Evolutionary conservation across 2,888 invertebrate genomes (phyloP).

Genomic region (Himalopsyche tibetana): DNA sequence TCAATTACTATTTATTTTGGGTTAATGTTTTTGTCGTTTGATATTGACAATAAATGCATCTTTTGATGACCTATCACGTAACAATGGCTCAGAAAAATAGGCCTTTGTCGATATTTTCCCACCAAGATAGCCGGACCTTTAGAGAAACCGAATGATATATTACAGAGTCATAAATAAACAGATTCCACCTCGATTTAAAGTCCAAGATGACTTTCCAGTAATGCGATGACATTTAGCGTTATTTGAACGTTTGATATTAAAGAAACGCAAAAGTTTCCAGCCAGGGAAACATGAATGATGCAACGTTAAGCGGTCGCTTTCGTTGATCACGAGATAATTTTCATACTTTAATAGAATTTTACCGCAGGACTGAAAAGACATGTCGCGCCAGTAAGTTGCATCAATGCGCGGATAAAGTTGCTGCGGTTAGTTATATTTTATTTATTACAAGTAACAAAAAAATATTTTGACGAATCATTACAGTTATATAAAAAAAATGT

Average conservation of each 20-base stretch:
- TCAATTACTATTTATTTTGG: too few species aligned
- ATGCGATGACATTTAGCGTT: slow-evolving; percentile 12
- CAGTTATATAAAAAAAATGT: too few species aligned
- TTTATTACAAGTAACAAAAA: too few species aligned
- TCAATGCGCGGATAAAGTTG: slow-evolving; percentile 46
- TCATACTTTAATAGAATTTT: slow-evolving; percentile 56
- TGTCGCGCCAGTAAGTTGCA: slow-evolving; percentile 30
- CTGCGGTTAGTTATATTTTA: slow-evolving; percentile 43
- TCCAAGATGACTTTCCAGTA: neutral
- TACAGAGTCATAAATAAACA: neutral
- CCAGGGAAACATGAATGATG: slow-evolving; percentile 43
- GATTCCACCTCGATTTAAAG: neutral
- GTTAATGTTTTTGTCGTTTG: too few species aligned
- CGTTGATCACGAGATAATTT: slow-evolving; percentile 59
- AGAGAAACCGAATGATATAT: too few species aligned
- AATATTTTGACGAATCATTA: too few species aligned
- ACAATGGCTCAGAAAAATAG: too few species aligned
- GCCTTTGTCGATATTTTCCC: neutral
- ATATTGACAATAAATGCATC: too few species aligned
- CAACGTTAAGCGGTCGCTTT: slow-evolving; percentile 48
- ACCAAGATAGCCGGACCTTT: neutral
- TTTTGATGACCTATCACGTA: too few species aligned
- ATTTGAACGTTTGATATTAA: slow-evolving; percentile 26
- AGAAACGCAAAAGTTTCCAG: slow-evolving; percentile 23
- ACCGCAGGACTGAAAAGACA: slow-evolving; percentile 53